Evolutionary conservation across 2,888 invertebrate species (phyloP).

Genomic region (Chironomus tentans): DNA sequence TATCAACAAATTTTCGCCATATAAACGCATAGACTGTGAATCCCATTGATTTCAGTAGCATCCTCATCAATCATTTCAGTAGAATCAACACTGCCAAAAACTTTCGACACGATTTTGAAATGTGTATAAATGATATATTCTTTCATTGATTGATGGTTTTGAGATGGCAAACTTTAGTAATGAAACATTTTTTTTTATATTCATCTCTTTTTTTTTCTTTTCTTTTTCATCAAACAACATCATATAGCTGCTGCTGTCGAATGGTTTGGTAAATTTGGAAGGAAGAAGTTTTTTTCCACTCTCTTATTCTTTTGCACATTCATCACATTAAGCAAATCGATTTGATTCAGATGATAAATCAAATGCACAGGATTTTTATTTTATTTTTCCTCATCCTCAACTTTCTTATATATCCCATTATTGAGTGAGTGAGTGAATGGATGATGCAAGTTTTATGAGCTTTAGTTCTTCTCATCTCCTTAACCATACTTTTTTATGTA

Average conservation of each 20-base stretch:
- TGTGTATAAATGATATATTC: conserved; percentile 11
- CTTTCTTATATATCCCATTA: background rate
- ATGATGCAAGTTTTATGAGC: conserved; percentile 8
- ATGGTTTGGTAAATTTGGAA: too few relatives aligned
- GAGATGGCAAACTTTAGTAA: conserved; percentile 9
- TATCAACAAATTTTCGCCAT: conserved; percentile 3
- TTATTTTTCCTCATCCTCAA: background rate
- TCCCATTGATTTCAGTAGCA: conserved; percentile 9
- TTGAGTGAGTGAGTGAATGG: background rate
- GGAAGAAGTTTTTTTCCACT: background rate
- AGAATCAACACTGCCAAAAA: conserved; percentile 17
- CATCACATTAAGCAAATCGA: conserved; percentile 6
- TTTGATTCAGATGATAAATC: conserved; percentile 7
- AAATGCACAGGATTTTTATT: background rate
- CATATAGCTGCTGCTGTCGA: background rate
- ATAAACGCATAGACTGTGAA: conserved; percentile 1
- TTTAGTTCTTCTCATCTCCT: background rate
- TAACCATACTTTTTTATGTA: background rate
- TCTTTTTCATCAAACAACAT: background rate
- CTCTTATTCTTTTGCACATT: background rate
- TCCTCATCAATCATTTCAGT: conserved; percentile 25
- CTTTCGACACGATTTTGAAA: conserved; percentile 23
- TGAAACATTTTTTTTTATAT: background rate
- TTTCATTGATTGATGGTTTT: conserved; percentile 14
- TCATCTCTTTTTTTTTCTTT: background rate